Conservation (phyloP, 2,113 vertebrate species). For the Pteruthius melanotis region DNA sequence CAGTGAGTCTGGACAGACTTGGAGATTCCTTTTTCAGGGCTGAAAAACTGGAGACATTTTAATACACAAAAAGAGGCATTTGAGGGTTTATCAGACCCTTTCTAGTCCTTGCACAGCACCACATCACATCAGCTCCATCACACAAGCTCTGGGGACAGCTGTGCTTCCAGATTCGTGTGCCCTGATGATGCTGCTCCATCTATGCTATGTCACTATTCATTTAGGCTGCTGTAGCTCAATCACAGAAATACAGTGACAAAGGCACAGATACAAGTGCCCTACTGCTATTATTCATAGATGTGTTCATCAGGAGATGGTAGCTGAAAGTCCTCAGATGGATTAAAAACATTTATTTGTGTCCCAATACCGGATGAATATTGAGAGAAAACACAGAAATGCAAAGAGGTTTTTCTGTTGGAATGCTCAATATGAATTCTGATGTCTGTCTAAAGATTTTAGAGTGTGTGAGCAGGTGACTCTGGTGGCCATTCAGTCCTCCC, state of each 20-base stretch:
- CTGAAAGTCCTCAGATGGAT: not conserved
- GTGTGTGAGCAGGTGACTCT: not conserved
- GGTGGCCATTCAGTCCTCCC: not conserved
- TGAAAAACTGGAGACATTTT: not conserved
- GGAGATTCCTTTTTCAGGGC: not conserved
- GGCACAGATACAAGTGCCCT: not conserved
- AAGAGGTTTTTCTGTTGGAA: not conserved
- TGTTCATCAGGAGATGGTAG: not conserved
- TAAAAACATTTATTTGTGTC: not conserved
- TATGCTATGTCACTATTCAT: fast-evolving
- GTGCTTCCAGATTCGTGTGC: not conserved
- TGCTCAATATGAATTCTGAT: not conserved
- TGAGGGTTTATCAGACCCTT: not conserved
- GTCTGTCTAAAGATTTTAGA: not conserved
- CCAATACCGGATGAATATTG: not conserved
- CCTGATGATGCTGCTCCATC: not conserved
- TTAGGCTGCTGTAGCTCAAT: not conserved
- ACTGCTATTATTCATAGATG: not conserved
- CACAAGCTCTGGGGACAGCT: not conserved
- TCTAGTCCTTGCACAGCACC: not conserved
- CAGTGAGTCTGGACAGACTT: not conserved
- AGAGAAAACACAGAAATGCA: not conserved
- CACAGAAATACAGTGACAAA: not conserved
- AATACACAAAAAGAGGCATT: not conserved
- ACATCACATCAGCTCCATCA: not conserved